Evolutionary conservation across 2,888 invertebrate species (phyloP), one percentile per base, ranked within the genome.

Genomic region (Dascillus cervinus): DNA sequence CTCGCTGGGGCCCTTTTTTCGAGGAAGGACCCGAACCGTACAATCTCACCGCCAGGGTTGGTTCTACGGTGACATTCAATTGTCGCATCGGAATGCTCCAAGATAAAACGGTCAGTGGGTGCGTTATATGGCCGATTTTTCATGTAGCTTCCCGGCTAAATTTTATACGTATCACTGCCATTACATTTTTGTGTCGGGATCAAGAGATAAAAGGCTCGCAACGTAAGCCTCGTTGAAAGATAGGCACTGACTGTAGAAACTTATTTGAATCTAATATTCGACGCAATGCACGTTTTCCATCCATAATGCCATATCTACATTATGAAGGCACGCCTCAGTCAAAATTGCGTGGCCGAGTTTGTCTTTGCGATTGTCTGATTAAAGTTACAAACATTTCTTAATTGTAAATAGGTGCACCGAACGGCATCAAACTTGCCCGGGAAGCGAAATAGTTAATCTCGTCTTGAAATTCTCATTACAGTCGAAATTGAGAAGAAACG

Each of bases 1-100:
- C 60, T 14, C 52, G 60, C 30, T 80, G 79, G 75, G 82, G 82
- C 13, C 75, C 75, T 2, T 75, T 72, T 56, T 77, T 75, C 56
- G 72, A 75, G 52, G 73, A 74, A 44, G 75, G 73, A 33, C 62
- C 65, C 11, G 71, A 69, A 33, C 67, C 68, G 21, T 58, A 66
- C 43, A 74, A 74, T 49, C 62, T 75, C 34, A 73, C 74, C 11
- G 71, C 72, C 4, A 65, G 73, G 41, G 70, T 75, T 37, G 75
- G 75, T 27, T 70, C 67, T 37, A 73, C 70, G 11, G 71, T 75
- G 22, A 60, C 66, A 29, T 63, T 75, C 13, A 72, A 76, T 56
- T 76, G 76, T 55, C 66, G 70, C 38, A 73, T 75, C 37, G 75
- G 73, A 28, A 65, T 75, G 52, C 68, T 76, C 8, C 72, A 73